Evolutionary conservation across 2,888 invertebrate genomes (phyloP).

Genomic region (Hydrotaea cyrtoneurina): DNA sequence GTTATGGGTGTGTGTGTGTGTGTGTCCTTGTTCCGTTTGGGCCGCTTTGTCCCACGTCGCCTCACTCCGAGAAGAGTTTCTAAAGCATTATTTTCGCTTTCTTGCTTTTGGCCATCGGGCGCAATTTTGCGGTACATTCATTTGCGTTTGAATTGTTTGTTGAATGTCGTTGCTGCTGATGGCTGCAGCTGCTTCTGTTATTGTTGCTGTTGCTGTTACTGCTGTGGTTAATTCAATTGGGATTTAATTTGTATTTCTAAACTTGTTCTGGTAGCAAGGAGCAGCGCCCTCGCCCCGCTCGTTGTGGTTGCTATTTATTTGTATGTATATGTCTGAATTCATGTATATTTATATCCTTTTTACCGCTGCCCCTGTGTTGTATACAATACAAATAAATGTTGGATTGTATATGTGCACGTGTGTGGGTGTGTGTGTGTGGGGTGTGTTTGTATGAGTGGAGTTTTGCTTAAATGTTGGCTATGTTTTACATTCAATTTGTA

Average conservation of each 20-base stretch:
- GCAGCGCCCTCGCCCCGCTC: neutral
- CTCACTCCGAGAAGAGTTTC: neutral
- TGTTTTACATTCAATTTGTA: conserved; percentile 55
- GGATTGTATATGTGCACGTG: neutral
- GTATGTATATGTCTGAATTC: neutral
- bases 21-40: neutral
- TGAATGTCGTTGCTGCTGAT: neutral
- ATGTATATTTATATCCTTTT: conserved; percentile 8
- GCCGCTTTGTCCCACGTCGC: neutral
- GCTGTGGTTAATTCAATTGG: conserved; percentile 57
- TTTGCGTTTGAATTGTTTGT: conserved; percentile 33
- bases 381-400: conserved; percentile 40
- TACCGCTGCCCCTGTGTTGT: neutral
- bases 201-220: conserved; percentile 13
- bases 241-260: conserved; percentile 55
- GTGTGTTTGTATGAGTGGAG: neutral
- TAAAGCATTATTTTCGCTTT: conserved; percentile 39
- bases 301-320: neutral
- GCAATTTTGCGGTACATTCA: conserved; percentile 49
- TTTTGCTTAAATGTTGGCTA: conserved; percentile 46
- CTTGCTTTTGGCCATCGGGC: conserved; percentile 49
- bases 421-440: no score
- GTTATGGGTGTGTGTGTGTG: neutral
- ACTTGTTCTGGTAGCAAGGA: neutral
- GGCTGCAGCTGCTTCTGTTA: conserved; percentile 35